Evolutionary conservation across 2,113 vertebrate genomes (phyloP).

Genomic region (Sinocyclocheilus grahami): DNA sequence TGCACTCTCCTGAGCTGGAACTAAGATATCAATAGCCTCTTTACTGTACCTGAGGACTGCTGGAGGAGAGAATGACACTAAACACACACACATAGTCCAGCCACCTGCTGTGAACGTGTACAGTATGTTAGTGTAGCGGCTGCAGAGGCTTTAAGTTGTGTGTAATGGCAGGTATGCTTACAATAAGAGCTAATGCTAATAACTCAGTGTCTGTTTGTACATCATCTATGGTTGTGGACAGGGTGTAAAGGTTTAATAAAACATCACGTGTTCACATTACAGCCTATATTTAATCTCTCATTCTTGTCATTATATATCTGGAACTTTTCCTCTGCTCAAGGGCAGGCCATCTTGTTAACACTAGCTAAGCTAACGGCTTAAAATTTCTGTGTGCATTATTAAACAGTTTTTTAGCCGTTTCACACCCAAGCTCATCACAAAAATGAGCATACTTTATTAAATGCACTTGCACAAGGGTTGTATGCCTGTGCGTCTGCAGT

Average conservation of each 20-base stretch:
- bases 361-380: conserved; percentile 52
- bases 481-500: conserved; percentile 64
- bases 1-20: conserved; percentile 68
- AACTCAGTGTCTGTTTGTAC: neutral
- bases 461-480: conserved; percentile 72
- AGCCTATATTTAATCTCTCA: neutral
- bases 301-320: neutral
- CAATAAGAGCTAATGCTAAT: neutral
- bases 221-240: neutral
- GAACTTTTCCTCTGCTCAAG: conserved; percentile 24
- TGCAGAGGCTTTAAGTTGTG: neutral
- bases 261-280: neutral
- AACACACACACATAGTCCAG: conserved; percentile 66
- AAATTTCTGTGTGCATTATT: conserved; percentile 70
- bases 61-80: conserved; percentile 71
- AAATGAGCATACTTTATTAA: conserved; percentile 76
- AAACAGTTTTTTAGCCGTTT: conserved; percentile 74
- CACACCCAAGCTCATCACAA: conserved; percentile 70
- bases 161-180: neutral
- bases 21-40: conserved; percentile 69
- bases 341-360: conserved; percentile 62
- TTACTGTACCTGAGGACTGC: conserved; percentile 72
- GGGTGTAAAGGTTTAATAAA: neutral
- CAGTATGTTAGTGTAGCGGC: conserved; percentile 62
- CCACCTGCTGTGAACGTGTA: conserved; percentile 61